Evolutionary conservation across 2,797 vertebrate genomes (phyloP), one percentile per base, ranked within the genome.

Genomic region (Pachyuromys duprasi): DNA sequence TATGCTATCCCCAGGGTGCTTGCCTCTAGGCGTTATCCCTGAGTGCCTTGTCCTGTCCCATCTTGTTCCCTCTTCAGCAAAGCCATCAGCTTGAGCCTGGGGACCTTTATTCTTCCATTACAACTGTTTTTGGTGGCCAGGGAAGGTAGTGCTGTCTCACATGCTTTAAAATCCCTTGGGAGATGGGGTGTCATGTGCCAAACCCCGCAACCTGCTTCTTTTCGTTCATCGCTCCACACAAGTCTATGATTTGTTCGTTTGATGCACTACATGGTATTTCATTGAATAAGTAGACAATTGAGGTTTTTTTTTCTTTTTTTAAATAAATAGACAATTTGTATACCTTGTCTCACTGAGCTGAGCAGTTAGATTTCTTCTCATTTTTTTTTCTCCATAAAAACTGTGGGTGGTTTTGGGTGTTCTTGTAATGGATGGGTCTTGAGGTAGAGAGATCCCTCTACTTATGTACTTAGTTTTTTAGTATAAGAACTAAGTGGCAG

Each of bases 121-220:
- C 31, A n/a, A 13, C 20, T 69, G 31, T 15, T 49, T n/a, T 84
- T 69, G 42, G 82, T 69, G 42, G 63, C 42, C 82, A 69, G 28
- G 31, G 63, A 84, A n/a, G 42, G 42, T 8, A 22, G 42, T n/a
- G 20, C 63, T 69, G 18, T 53, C 22, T 84, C 63, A 53, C 63
- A 69, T 49, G 81, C 62, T n/a, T 39, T 90, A 57, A 78, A 60
- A 81, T 82, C n/a, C 69, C 72, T 18, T 55, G 28, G 31, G 60
- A 26, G 15, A 39, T 89, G 55, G 75, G 82, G 70, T 65, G 26
- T n/a, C 65, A 4, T 78, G 4, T 3, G 4, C n/a, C 91, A 65
- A 95, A 91, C 81, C 67, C 33, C 72, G 63, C 82, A 84, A 49
- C 57, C 75, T 49, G 9, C 45, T 92, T 91, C 42, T 87, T 84